A percentile compares a stretch with the other conserved stretches of the same genome.
Evolutionary conservation across 1,140 invertebrate species (phyloP).

Genomic region (Lordiphosa stackelbergi): DNA sequence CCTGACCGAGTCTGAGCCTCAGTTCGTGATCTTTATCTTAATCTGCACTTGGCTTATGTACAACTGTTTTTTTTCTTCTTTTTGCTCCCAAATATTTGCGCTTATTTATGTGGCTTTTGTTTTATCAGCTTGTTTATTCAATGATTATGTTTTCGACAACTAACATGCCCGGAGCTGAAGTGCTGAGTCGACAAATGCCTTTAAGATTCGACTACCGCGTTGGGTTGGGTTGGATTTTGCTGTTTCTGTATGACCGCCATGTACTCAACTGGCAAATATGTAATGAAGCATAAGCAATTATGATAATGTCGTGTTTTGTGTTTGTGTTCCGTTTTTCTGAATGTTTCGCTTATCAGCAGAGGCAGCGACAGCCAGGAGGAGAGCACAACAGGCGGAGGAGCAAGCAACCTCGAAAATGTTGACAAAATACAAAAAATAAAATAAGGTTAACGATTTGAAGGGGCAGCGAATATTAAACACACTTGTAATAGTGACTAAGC

Average conservation of each 20-base stretch:
- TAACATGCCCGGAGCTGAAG: slow-evolving; percentile 1
- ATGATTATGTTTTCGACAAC: slow-evolving; percentile 51
- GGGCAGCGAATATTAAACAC: slow-evolving; percentile 17
- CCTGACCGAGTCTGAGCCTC: slow-evolving; percentile 32
- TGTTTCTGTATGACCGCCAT: slow-evolving; percentile 30
- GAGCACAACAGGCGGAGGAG: background rate
- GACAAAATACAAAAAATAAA: slow-evolving; percentile 16
- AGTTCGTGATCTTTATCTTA: slow-evolving; percentile 58
- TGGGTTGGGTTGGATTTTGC: slow-evolving; percentile 33
- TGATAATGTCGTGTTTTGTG: slow-evolving; percentile 61
- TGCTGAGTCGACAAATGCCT: slow-evolving; percentile 34
- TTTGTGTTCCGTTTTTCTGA: slow-evolving; percentile 45
- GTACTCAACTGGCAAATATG: slow-evolving; percentile 54
- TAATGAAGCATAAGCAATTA: slow-evolving; percentile 75
- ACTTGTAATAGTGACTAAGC: background rate
- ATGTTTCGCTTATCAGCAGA: slow-evolving; percentile 53
- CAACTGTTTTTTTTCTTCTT: slow-evolving; percentile 6
- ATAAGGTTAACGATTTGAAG: slow-evolving; percentile 3
- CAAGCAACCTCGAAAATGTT: slow-evolving; percentile 39
- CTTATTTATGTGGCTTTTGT: slow-evolving; percentile 66
- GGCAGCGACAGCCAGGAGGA: background rate
- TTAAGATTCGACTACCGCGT: slow-evolving; percentile 20
- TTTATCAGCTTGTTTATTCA: slow-evolving; percentile 68
- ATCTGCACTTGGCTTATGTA: slow-evolving; percentile 42
- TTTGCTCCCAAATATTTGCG: slow-evolving; percentile 60